Percentiles rank a stretch among this genome's conserved stretches.
phyloP scores from a whole-genome alignment of 1,140 invertebrate genomes.

The Drosophila triauraria region DNA sequence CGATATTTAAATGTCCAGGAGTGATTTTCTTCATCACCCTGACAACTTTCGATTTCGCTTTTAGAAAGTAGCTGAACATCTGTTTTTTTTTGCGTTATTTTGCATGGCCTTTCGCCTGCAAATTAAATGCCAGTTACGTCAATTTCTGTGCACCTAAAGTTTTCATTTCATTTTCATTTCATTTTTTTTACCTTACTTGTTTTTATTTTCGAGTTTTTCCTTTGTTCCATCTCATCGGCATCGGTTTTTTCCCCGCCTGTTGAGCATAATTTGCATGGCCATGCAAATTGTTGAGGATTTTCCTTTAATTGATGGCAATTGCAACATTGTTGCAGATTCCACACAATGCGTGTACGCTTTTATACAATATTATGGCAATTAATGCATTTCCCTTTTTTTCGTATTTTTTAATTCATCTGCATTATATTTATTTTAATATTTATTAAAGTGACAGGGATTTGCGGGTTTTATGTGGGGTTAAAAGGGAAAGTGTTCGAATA shows the following conservation, averaged over 20 bases:
- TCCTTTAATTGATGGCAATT: constrained; percentile 62
- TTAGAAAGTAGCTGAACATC: constrained; percentile 58
- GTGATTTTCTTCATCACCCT: constrained; percentile 24
- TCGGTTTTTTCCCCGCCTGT: constrained; percentile 24
- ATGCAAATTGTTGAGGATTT: constrained; percentile 65
- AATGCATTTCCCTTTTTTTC: constrained; percentile 3
- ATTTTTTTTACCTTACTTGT: constrained; percentile 11
- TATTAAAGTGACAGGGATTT: constrained; percentile 10
- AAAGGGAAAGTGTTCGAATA: background rate
- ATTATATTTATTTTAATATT: constrained; percentile 16
- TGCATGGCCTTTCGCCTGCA: constrained; percentile 58
- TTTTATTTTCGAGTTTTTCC: constrained; percentile 4
- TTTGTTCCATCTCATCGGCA: constrained; percentile 3
- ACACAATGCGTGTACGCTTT: constrained; percentile 32
- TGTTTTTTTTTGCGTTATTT: background rate
- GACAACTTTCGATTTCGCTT: constrained; percentile 58
- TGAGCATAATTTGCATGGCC: constrained; percentile 59
- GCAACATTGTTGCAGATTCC: constrained; percentile 36
- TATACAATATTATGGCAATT: constrained; percentile 49
- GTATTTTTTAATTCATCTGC: background rate
- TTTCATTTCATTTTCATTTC: constrained; percentile 31
- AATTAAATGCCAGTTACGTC: constrained; percentile 65
- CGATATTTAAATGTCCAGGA: constrained; percentile 25
- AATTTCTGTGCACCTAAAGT: constrained; percentile 43
- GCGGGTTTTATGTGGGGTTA: background rate